Base-by-base conservation (phyloP, 2,113 vertebrate genomes). In the Neoarius graeffei region DNA sequence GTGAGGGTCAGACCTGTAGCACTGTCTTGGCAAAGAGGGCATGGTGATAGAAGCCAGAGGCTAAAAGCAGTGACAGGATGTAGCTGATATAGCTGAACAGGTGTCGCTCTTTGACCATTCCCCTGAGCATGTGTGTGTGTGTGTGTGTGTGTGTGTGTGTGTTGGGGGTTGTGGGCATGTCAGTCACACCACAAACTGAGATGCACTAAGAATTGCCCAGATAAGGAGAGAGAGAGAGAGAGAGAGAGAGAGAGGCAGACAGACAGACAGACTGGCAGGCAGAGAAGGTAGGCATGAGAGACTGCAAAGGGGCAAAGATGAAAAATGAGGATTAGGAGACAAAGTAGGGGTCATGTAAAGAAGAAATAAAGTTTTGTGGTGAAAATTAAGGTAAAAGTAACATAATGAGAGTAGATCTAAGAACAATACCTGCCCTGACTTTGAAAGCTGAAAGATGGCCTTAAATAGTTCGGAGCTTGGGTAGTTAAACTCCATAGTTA, bases 191-290 rank as follows among this genome's bases (percentile, higher is more conserved):
- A 50, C 83, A 79, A 52, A 25, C 79, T 42, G 73, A 62, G 50
- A 83, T 62, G 82, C 54, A 56, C 42, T 27, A 56, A 88, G 90
- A 76, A 87, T 83, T 91, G 89, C 86, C 87, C 91, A 73, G 91
- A 93, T 91, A 93, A 92, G 90, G 91, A 86, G 84, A 88, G 79
- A 89, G 88, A 86, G 82, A 82, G 88, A 88, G 27, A 85, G 25
- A 67, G 23, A 64, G 48, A 76, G 42, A 25, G 81, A 83, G 35
- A 35, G 69, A 23, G 54, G 17, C 20, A 23, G 27, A 48, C 15
- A 48, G 56, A 74, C 42, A 42, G 3, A 42, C 42, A 42, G 42
- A 42, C 42, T 42, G n/a, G 76, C 23, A 57, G 66, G 56, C 62
- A 81, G 4, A 42, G 42, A 42, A 42, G 42, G 42, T 42, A 42